Conservation (phyloP, 2,113 vertebrate species). For the Peromyscus polionotus region DNA sequence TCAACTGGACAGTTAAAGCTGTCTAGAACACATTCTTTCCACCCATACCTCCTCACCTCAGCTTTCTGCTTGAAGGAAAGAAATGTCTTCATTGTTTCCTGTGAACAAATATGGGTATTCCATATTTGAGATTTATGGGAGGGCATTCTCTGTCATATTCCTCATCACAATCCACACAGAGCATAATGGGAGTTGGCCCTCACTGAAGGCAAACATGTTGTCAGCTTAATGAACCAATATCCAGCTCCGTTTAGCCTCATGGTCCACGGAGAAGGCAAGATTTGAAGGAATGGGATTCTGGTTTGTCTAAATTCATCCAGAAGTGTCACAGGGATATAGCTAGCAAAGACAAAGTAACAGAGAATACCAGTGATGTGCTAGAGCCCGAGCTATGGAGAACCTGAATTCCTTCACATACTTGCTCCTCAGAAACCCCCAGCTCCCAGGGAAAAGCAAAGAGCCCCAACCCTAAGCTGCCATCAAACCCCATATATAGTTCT, state of each 20-base stretch:
- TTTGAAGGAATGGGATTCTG: neutral
- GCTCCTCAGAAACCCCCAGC: neutral
- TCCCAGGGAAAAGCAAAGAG: rapidly evolving
- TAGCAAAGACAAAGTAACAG: neutral
- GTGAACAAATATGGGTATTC: neutral
- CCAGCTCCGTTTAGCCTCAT: rapidly evolving
- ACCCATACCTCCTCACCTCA: neutral
- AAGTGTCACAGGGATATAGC: neutral
- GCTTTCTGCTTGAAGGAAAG: neutral
- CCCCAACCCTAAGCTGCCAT: neutral
- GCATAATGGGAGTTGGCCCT: neutral
- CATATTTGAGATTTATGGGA: neutral
- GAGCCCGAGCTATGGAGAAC: no score
- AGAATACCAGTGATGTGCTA: neutral
- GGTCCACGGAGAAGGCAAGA: neutral
- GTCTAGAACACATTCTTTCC: neutral
- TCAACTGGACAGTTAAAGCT: neutral
- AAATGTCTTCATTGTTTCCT: neutral
- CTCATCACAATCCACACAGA: neutral
- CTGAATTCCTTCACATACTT: rapidly evolving
- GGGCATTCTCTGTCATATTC: no score
- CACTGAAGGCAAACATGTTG: rapidly evolving
- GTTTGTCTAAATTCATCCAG: neutral
- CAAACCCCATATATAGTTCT: rapidly evolving
- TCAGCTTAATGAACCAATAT: no score